Conservation (phyloP, 2,113 vertebrate species). For the Podiceps cristatus region DNA sequence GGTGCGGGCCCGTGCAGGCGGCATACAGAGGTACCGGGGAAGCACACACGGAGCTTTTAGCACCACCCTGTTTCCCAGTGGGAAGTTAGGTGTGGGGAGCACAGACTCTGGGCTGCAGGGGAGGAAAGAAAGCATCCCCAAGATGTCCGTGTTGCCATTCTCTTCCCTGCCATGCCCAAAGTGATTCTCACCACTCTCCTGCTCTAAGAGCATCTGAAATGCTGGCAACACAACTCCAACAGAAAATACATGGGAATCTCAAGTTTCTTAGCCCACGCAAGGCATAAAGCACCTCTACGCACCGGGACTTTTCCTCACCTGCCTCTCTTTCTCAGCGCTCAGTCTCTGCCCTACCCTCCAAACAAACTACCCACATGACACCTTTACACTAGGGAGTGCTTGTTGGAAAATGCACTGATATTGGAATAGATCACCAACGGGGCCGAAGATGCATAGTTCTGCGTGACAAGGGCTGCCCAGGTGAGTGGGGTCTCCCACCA, state of each 20-base stretch:
- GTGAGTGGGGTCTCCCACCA: background rate
- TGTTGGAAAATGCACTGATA: background rate
- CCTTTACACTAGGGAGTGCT: background rate
- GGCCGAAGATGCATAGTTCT: background rate
- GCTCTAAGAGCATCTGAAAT: background rate
- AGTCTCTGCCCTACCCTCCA: background rate
- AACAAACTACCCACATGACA: background rate
- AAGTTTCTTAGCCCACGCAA: background rate
- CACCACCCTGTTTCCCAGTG: background rate
- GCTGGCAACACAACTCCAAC: background rate
- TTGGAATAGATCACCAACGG: background rate
- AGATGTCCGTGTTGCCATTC: background rate
- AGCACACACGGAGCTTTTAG: background rate
- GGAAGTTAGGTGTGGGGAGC: background rate
- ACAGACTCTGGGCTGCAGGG: background rate
- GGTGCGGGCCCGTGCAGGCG: background rate
- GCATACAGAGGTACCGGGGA: accelerated
- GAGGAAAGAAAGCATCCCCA: background rate
- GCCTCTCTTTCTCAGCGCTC: background rate
- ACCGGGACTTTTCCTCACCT: background rate
- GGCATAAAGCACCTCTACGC: background rate
- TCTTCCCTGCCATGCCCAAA: background rate
- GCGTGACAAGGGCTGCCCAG: background rate
- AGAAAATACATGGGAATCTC: background rate
- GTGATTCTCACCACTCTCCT: background rate